phyloP scores from a whole-genome alignment of 1,140 invertebrate species.

The Lethrus apterus region DNA sequence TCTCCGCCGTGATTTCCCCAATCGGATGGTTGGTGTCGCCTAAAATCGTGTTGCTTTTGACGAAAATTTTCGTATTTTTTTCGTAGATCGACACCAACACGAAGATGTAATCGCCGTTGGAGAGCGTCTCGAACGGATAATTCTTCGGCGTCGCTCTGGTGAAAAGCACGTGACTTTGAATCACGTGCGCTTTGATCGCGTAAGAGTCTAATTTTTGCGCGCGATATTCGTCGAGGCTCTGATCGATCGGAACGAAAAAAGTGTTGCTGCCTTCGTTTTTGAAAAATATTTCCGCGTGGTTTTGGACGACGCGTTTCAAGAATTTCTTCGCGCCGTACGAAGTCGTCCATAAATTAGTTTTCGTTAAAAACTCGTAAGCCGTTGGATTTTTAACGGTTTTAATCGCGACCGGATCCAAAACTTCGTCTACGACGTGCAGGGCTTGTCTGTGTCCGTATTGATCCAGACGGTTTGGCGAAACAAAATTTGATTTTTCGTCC shows the following conservation, averaged over 20 bases:
- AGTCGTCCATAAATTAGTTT: slow-evolving; percentile 25
- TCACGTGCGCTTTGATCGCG: slow-evolving; percentile 79
- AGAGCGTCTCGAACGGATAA: slow-evolving; percentile 61
- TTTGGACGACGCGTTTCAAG: slow-evolving; percentile 51
- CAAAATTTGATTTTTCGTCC: slow-evolving; percentile 54
- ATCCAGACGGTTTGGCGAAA: slow-evolving; percentile 36
- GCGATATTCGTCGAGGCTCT: slow-evolving; percentile 50
- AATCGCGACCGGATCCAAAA: slow-evolving; percentile 59
- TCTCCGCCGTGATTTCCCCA: slow-evolving; percentile 76
- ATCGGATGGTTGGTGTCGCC: slow-evolving; percentile 62
- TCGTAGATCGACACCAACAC: slow-evolving; percentile 54
- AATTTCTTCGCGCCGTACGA: slow-evolving; percentile 4
- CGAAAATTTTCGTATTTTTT: slow-evolving; percentile 55
- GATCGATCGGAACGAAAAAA: slow-evolving; percentile 79
- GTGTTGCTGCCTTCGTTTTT: slow-evolving; percentile 65
- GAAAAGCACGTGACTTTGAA: slow-evolving; percentile 75
- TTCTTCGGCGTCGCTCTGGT: slow-evolving; percentile 63
- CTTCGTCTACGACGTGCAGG: slow-evolving; percentile 70
- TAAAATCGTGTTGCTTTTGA: slow-evolving; percentile 72
- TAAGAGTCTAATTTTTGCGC: slow-evolving; percentile 59
- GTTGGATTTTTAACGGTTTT: slow-evolving; percentile 44
- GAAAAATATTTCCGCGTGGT: slow-evolving; percentile 62
- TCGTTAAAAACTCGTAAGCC: slow-evolving; percentile 62
- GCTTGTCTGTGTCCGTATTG: slow-evolving; percentile 38
- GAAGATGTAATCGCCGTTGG: slow-evolving; percentile 72